Evolutionary conservation across 2,113 vertebrate genomes (phyloP), one percentile per base, ranked within the genome.

Genomic region (Stegastes partitus): DNA sequence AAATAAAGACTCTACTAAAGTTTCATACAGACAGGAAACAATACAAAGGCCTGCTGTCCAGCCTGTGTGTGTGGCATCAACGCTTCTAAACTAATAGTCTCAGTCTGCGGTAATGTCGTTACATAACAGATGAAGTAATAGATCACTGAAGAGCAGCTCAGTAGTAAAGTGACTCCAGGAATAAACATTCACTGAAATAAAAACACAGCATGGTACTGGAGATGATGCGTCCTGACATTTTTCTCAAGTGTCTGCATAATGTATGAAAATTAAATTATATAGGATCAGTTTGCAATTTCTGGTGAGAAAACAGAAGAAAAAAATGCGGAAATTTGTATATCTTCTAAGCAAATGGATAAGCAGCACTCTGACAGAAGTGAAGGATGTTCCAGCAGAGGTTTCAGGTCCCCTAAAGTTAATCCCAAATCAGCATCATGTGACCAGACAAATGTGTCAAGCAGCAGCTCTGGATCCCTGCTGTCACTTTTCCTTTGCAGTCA

Each of bases 111-210:
- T 18, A 12, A 3, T 10, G 12, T 51, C 7, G 15, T 78, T 79
- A 74, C 51, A 11, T 84, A 84, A 86, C 72, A 71, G 4, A 11
- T 26, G 8, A 23, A 57, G 14, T 37, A 58, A 54, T 31, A 0
- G 11, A 49, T 74, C 31, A 67, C 7, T 57, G 25, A 63, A 65
- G 19, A 65, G 42, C 70, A 72, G 59, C 18, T 45, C 22, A 65
- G 34, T 45, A 50, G 49, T 14, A 26, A 59, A 25, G 53, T 56
- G 61, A 69, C 19, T 42, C 4, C 3, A 47, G 2, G 5, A 76
- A 70, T 26, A 14, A 56, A 61, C 22, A 15, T 16, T 37, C 2
- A 25, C 7, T 37, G 9, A 4, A 65, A 23, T 23, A 49, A 28
- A 42, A 50, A 25, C 1, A 12, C 4, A 50, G 12, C 9, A 15